A percentile compares a stretch with the other conserved stretches of the same genome.
These are phyloP conservation scores for Eptesicus fuscus DNA, from an alignment of 2,113 vertebrate genomes.

Conservation along the genomic window DNA sequence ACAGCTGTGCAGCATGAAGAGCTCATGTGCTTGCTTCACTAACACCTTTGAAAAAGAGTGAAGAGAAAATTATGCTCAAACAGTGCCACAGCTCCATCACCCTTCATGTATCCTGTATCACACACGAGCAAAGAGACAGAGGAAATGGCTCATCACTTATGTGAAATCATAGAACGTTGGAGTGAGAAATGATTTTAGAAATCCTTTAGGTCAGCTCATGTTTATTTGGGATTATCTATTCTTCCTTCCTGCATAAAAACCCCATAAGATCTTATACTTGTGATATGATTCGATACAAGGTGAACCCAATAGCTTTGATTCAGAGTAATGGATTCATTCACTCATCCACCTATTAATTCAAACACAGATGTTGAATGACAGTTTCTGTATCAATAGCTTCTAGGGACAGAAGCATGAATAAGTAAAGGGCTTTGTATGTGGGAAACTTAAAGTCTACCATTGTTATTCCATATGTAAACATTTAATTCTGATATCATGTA, in stretches of 20 bases:
- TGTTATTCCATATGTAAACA: neutral
- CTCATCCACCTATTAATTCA: neutral
- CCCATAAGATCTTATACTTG: neutral
- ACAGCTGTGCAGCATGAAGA: neutral
- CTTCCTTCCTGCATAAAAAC: neutral
- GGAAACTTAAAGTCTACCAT: neutral
- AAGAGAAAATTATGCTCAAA: neutral
- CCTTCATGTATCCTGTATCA: neutral
- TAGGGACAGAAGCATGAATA: neutral
- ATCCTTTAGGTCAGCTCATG: neutral
- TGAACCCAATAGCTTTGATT: neutral
- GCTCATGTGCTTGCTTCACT: neutral
- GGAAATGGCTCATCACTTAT: neutral
- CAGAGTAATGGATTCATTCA: neutral
- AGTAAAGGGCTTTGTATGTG: neutral
- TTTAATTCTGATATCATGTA: neutral
- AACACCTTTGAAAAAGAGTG: neutral
- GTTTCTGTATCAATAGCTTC: neutral
- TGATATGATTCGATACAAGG: neutral
- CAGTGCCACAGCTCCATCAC: accelerated
- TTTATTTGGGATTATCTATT: neutral
- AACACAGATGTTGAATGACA: neutral
- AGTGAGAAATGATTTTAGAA: neutral
- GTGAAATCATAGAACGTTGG: neutral
- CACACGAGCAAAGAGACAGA: neutral